Base-by-base conservation (phyloP, 2,888 invertebrate species). In the Agriopis leucophaearia region DNA sequence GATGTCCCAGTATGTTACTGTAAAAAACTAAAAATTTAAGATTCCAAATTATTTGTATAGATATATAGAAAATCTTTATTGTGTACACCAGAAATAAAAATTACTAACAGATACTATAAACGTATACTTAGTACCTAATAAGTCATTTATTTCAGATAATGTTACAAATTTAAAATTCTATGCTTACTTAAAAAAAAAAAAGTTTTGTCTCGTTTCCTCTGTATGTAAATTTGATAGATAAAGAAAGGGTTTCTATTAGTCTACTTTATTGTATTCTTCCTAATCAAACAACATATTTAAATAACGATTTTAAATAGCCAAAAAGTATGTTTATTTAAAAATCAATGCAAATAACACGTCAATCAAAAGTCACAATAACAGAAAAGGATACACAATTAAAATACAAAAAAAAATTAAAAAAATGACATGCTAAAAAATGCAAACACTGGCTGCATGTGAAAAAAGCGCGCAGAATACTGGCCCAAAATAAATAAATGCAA, bases 401-500 rank as follows among this genome's bases (percentile, higher is more conserved):
- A 71, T 72, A 57, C 48, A 36, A 58, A 52, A 62, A 50, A n/a
- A 27, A 52, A 54, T 16, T 9, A 7, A 52, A 57, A 60, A 47
- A 59, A 58, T 54, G 62, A 50, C 64, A 56, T 42, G 68, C 59
- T 27, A 67, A 75, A 27, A 73, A 76, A 74, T 73, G 76, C 82
- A 82, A 83, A 82, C 79, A 80, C 79, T 78, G 82, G 82, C 85
- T 77, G 83, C 56, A 74, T 73, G 51, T 50, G 61, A 51, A 81
- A 86, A 88, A 86, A 85, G 80, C 85, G 78, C 85, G 77, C 81
- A 45, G 81, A 82, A 86, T 62, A 42, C 68, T 86, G 85, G 85
- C 85, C 77, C 76, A 83, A 91, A 92, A 93, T 92, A 91, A 92
- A 92, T 91, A 91, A 92, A 93, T 93, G 92, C 92, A 90, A 92